Conservation (phyloP, 2,888 invertebrate species). For the Xanthia togata region DNA sequence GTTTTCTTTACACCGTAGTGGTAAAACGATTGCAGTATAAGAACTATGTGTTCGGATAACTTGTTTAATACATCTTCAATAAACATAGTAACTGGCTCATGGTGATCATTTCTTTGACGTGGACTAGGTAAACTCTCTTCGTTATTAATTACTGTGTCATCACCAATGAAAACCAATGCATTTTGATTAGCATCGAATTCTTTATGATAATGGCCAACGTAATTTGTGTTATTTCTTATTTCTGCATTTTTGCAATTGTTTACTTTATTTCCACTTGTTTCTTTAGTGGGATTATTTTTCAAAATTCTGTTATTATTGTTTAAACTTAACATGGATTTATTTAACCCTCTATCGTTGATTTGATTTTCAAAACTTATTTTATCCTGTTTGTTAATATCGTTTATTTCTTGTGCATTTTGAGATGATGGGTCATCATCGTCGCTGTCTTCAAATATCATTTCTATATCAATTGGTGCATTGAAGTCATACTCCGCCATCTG, state of each 20-base stretch:
- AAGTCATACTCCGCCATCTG: slow-evolving; percentile 72
- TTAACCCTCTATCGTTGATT: background rate
- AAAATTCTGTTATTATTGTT: background rate
- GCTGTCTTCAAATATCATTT: slow-evolving; percentile 69
- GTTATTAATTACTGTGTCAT: background rate
- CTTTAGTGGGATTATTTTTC: background rate
- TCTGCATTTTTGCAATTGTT: background rate
- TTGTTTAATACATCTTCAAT: slow-evolving; percentile 46
- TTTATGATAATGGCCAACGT: background rate
- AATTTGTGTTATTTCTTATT: background rate
- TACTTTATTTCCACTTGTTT: background rate
- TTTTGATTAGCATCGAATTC: slow-evolving; percentile 6
- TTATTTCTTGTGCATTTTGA: slow-evolving; percentile 11
- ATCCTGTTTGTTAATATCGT: slow-evolving; percentile 7
- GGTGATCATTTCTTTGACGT: background rate
- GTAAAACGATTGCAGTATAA: slow-evolving; percentile 63
- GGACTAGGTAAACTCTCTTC: background rate
- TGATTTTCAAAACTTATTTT: background rate
- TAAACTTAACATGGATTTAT: slow-evolving; percentile 12
- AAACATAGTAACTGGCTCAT: background rate
- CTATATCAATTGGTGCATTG: slow-evolving; percentile 66
- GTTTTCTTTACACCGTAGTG: slow-evolving; percentile 9
- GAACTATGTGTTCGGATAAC: slow-evolving; percentile 67
- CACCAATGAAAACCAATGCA: background rate
- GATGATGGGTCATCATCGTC: slow-evolving; percentile 61